These are phyloP conservation scores for Electrona antarctica DNA, from an alignment of 2,113 vertebrate species.

Conservation along the genomic window DNA sequence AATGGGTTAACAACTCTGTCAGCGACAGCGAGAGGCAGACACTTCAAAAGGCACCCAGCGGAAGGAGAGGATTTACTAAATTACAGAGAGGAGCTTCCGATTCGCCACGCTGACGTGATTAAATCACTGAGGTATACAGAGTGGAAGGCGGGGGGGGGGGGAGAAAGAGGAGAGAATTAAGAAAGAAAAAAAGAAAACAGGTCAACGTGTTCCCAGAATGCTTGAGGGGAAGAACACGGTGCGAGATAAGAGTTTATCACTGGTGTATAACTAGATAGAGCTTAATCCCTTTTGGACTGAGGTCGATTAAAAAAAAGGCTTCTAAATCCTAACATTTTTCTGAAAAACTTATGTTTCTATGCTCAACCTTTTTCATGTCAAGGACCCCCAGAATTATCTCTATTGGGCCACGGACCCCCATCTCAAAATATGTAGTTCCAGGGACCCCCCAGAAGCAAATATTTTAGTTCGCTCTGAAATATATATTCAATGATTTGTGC, in stretches of 20 bases:
- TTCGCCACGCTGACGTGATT: constrained; percentile 69
- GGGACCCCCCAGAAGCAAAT: no score
- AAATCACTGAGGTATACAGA: constrained; percentile 61
- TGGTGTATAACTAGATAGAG: constrained; percentile 68
- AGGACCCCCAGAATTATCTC: no score
- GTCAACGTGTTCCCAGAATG: constrained; percentile 68
- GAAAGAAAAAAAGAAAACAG: constrained; percentile 59
- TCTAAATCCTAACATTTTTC: no score
- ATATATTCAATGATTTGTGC: no score
- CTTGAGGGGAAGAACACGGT: constrained; percentile 56
- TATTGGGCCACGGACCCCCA: no score
- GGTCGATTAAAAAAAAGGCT: no score
- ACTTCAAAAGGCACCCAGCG: constrained; percentile 8
- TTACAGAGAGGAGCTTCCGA: constrained; percentile 47
- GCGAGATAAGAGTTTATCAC: constrained; percentile 75
- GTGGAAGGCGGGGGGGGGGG: background rate
- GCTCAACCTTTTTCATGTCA: no score
- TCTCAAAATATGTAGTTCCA: no score
- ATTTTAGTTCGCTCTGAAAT: no score
- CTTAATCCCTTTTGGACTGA: constrained; percentile 78
- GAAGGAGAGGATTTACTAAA: constrained; percentile 52
- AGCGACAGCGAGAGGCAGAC: no score
- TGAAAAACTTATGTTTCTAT: no score
- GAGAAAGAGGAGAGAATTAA: background rate
- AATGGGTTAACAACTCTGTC: constrained; percentile 41